Evolutionary conservation across 1,140 invertebrate species (phyloP).

Genomic region (Neodiprion fabricii): DNA sequence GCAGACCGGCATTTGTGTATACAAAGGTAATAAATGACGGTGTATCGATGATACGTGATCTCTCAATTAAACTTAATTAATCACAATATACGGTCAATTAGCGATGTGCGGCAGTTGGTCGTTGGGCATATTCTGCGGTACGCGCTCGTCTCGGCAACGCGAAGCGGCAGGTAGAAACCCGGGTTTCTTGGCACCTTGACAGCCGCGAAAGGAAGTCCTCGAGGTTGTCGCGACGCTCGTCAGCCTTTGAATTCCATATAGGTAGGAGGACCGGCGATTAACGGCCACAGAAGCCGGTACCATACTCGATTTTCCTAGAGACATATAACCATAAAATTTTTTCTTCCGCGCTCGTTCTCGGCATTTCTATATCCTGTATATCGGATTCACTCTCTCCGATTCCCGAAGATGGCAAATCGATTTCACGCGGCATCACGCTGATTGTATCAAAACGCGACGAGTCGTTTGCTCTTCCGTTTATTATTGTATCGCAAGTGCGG

Average conservation of each 20-base stretch:
- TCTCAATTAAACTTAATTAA: neutral
- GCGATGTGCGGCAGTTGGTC: neutral
- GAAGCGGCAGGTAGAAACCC: neutral
- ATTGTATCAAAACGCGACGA: too few relatives aligned
- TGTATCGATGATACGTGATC: neutral
- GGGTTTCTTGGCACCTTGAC: conserved; percentile 6
- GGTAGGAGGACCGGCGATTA: neutral
- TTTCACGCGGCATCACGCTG: too few relatives aligned
- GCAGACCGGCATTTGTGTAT: too few relatives aligned
- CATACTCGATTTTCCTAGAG: neutral
- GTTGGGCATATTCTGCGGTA: too few relatives aligned
- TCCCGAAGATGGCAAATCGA: too few relatives aligned
- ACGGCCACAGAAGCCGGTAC: neutral
- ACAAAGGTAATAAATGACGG: too few relatives aligned
- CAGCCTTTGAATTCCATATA: conserved; percentile 7
- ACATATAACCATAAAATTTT: neutral
- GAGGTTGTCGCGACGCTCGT: conserved; percentile 3
- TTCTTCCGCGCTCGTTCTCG: neutral
- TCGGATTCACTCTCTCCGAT: too few relatives aligned
- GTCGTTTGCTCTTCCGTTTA: too few relatives aligned
- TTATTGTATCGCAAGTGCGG: too few relatives aligned
- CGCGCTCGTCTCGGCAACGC: neutral
- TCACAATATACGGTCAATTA: neutral
- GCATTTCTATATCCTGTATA: too few relatives aligned
- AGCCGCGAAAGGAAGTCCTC: conserved; percentile 1